Conservation (phyloP, 2,113 vertebrate species). For the human (Homo sapiens) region GRCh38 chr7:50253001-50253500, state of each 20-base stretch:
- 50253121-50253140: neutral
- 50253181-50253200: neutral
- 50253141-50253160: neutral
- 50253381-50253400: neutral
- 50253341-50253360: neutral
- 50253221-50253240: neutral
- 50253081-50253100: neutral
- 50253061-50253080: neutral
- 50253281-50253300: neutral
- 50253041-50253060: neutral
- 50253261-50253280: neutral
- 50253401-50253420: neutral
- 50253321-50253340: neutral
- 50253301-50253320: neutral
- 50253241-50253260: neutral
- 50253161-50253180: neutral
- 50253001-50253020: too few relatives aligned
- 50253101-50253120: neutral
- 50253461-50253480: neutral
- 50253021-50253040: neutral
- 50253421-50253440: neutral
- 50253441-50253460: neutral
- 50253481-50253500: neutral
- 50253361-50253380: neutral
- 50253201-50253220: neutral